Conservation (phyloP, 2,888 invertebrate species). For the Thera britannica region DNA sequence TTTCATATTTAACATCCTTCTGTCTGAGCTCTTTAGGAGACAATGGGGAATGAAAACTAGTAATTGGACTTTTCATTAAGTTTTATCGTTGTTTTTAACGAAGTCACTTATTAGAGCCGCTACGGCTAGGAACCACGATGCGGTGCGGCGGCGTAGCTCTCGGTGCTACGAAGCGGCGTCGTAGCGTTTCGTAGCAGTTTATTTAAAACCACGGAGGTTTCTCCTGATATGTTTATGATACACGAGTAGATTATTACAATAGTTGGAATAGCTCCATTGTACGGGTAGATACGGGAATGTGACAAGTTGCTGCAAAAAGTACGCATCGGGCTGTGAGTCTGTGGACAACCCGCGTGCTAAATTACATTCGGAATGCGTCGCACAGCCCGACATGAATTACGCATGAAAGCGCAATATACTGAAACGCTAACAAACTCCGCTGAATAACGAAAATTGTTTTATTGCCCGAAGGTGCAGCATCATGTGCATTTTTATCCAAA, state of each 20-base stretch:
- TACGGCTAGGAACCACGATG: slow-evolving; percentile 11
- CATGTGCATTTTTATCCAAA: slow-evolving; percentile 20
- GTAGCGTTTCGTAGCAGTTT: slow-evolving; percentile 29
- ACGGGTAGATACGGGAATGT: background rate
- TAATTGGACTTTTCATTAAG: slow-evolving; percentile 36
- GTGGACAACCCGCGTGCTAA: slow-evolving; percentile 56
- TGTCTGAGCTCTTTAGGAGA: slow-evolving; percentile 38
- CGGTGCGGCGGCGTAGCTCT: slow-evolving; percentile 8
- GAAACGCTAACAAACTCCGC: slow-evolving; percentile 53
- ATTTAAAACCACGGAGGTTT: background rate
- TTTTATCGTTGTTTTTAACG: slow-evolving; percentile 32
- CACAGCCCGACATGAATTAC: slow-evolving; percentile 71
- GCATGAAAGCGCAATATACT: slow-evolving; percentile 73
- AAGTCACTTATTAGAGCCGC: slow-evolving; percentile 36
- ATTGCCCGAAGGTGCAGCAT: slow-evolving; percentile 23
- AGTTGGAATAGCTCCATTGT: slow-evolving; percentile 3
- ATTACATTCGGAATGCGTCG: slow-evolving; percentile 80
- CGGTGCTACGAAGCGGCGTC: slow-evolving; percentile 41
- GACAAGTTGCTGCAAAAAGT: slow-evolving; percentile 19
- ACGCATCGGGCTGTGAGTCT: slow-evolving; percentile 16
- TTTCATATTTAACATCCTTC: slow-evolving; percentile 73
- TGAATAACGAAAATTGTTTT: slow-evolving; percentile 39
- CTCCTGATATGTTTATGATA: background rate
- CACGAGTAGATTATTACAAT: background rate
- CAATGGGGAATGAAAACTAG: slow-evolving; percentile 35